Conservation (phyloP, 2,888 invertebrate genomes). For the Lamellibrachia columna region DNA sequence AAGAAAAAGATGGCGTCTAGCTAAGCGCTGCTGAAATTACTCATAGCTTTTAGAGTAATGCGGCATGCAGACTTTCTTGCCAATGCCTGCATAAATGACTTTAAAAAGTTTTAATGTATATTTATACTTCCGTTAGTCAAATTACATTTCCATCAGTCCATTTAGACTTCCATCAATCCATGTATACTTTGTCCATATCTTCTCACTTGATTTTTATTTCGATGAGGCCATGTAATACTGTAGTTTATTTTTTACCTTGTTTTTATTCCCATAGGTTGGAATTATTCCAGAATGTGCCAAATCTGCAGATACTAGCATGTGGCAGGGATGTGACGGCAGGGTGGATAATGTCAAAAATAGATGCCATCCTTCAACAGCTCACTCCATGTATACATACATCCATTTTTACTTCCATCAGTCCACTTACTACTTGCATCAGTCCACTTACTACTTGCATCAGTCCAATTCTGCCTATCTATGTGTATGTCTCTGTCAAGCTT, state of each 20-base stretch:
- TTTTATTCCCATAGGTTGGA: conserved; percentile 75
- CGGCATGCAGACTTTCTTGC: neutral
- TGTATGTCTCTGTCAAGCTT: neutral
- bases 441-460: too few species aligned
- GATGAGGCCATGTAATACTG: neutral
- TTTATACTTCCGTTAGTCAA: neutral
- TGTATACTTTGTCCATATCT: neutral
- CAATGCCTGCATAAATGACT: neutral
- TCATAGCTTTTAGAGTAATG: neutral
- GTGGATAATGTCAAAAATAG: conserved; percentile 95
- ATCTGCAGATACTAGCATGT: conserved; percentile 90
- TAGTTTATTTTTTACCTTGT: neutral
- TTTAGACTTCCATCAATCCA: too few species aligned
- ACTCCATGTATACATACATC: neutral
- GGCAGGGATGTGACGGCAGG: conserved; percentile 99
- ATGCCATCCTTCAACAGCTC: conserved; percentile 69
- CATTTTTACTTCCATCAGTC: too few species aligned
- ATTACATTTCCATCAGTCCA: neutral
- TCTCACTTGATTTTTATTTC: neutral
- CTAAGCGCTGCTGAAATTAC: too few species aligned
- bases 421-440: too few species aligned
- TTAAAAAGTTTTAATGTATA: too few species aligned
- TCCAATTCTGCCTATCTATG: too few species aligned
- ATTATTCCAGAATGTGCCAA: conserved; percentile 91
- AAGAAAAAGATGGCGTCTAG: too few species aligned